These are phyloP conservation scores for Reticulitermes speratus DNA, from an alignment of 1,140 invertebrate species.

Conservation along the genomic window DNA sequence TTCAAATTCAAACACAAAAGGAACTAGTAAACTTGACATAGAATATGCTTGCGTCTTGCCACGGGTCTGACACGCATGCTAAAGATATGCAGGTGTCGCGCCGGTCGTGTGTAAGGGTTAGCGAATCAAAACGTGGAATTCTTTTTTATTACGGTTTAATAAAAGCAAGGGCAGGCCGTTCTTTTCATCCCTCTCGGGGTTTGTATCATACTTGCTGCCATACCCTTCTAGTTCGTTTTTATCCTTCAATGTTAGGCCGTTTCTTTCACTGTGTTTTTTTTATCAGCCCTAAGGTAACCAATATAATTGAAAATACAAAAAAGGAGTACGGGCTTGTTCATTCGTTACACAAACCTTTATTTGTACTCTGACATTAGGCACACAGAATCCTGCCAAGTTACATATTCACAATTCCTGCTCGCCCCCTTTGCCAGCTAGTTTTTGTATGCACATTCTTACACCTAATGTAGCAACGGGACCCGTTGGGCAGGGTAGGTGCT, in stretches of 20 bases:
- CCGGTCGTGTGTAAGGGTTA: neutral
- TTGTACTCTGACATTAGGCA: constrained; percentile 21
- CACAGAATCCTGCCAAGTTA: constrained; percentile 23
- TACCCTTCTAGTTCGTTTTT: neutral
- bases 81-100: neutral
- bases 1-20: neutral
- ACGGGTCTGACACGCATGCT: neutral
- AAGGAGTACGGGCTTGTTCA: neutral
- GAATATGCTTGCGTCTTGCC: neutral
- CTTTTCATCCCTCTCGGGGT: neutral
- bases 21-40: neutral
- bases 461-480: constrained; percentile 18
- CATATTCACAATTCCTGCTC: neutral
- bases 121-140: neutral
- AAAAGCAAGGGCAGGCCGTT: neutral
- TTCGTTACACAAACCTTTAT: constrained; percentile 26
- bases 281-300: neutral
- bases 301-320: neutral
- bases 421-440: neutral
- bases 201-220: neutral
- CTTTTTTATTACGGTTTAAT: neutral
- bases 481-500: neutral
- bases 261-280: neutral
- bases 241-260: neutral
- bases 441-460: neutral